phyloP scores from a whole-genome alignment of 2,113 vertebrate species.

The Pontoporia blainvillei region DNA sequence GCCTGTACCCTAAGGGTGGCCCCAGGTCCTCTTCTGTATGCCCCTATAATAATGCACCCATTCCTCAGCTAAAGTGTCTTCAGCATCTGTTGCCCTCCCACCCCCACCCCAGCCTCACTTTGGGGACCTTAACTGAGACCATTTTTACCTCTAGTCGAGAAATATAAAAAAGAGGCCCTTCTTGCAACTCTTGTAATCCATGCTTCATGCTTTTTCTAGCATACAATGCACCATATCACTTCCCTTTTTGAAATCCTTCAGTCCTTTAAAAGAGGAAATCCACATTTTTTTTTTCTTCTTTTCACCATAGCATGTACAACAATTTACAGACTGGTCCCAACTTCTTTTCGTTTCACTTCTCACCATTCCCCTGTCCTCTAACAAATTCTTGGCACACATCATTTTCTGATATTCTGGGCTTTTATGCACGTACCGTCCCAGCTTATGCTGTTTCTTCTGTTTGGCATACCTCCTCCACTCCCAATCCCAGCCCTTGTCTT shows the following conservation, averaged over 20 bases:
- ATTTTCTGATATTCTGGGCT: not conserved
- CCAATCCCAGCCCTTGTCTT: not conserved
- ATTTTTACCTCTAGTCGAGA: not conserved
- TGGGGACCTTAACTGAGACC: not conserved
- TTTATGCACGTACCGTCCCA: too few relatives aligned
- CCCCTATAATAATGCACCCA: not conserved
- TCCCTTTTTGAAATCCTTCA: not conserved
- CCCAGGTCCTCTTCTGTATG: not conserved
- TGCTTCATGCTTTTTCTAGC: not conserved
- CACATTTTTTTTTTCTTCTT: not conserved
- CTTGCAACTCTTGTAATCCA: not conserved
- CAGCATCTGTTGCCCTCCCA: not conserved
- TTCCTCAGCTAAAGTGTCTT: not conserved
- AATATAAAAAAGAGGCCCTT: not conserved
- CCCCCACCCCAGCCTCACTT: not conserved
- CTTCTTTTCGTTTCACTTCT: not conserved
- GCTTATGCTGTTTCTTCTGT: not conserved
- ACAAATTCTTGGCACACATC: not conserved
- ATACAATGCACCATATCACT: too few relatives aligned
- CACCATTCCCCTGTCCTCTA: not conserved
- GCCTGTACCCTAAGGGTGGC: not conserved
- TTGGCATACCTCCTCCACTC: not conserved
- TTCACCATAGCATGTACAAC: not conserved
- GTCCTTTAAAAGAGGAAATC: not conserved
- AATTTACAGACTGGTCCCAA: not conserved